Conservation (phyloP, 2,113 vertebrate species). For the Cisticola juncidis region DNA sequence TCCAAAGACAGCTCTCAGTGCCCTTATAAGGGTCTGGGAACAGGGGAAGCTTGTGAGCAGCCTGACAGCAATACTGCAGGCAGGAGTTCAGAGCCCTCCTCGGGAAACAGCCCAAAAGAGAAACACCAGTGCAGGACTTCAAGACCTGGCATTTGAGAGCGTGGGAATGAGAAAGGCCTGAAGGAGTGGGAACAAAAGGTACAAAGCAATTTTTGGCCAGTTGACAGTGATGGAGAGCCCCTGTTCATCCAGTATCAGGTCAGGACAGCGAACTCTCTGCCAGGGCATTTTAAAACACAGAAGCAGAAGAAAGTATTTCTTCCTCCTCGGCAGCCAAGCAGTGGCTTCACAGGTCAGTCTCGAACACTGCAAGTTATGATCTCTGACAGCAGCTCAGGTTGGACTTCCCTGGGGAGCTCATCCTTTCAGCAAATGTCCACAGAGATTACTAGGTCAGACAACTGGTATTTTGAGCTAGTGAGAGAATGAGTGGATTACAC, state of each 20-base stretch:
- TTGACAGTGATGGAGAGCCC: background rate
- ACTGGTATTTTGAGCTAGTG: conserved; percentile 3
- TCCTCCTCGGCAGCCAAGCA: background rate
- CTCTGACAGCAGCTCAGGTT: background rate
- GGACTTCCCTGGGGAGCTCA: conserved; percentile 6
- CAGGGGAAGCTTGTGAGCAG: background rate
- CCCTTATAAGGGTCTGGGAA: conserved; percentile 52
- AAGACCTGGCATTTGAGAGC: conserved; percentile 41
- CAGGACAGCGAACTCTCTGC: conserved; percentile 14
- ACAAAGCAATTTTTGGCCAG: conserved; percentile 22
- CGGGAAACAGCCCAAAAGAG: background rate
- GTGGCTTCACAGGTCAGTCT: conserved; percentile 16
- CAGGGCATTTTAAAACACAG: conserved; percentile 34
- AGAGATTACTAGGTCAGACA: conserved; percentile 34
- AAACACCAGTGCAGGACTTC: conserved; percentile 14
- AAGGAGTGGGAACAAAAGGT: conserved; percentile 23
- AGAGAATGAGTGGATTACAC: conserved; percentile 2
- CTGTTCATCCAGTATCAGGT: conserved; percentile 24
- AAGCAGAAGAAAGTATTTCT: conserved; percentile 17
- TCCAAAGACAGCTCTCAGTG: background rate
- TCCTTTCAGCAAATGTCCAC: background rate
- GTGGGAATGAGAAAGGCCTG: conserved; percentile 49
- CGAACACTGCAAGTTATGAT: background rate
- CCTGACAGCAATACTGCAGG: background rate
- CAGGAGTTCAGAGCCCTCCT: conserved; percentile 37